phyloP scores from a whole-genome alignment of 2,888 invertebrate genomes.

The Argyresthia albistria region DNA sequence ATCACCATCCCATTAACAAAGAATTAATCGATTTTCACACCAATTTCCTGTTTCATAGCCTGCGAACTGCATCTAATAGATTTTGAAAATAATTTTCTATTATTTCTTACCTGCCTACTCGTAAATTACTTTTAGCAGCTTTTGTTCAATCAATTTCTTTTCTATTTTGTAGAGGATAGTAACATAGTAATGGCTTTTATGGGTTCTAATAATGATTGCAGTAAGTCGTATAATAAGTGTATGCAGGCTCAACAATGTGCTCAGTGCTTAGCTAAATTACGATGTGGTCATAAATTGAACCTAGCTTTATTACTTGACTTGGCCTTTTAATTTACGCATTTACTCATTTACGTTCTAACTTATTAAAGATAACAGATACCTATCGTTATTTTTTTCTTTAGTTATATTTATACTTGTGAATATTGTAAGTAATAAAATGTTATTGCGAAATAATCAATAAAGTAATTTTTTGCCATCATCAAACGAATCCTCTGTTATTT shows the following conservation, averaged over 20 bases:
- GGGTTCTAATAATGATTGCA: background rate
- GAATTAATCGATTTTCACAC: background rate
- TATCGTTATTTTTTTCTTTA: too few species aligned
- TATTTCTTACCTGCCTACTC: background rate
- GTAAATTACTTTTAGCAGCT: background rate
- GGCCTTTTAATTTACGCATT: background rate
- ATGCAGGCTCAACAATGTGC: too few species aligned
- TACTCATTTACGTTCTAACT: too few species aligned
- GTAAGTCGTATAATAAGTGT: background rate
- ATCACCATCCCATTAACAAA: background rate
- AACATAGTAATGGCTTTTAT: background rate
- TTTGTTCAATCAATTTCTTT: background rate
- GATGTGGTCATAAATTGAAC: too few species aligned
- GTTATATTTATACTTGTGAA: too few species aligned
- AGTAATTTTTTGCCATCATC: too few species aligned
- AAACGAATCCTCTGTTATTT: too few species aligned
- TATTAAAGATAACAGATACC: too few species aligned
- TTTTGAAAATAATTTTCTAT: background rate
- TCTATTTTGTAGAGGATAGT: background rate
- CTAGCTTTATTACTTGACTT: background rate
- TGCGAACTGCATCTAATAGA: background rate
- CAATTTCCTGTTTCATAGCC: too few species aligned
- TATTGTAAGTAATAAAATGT: too few species aligned
- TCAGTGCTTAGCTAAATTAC: too few species aligned
- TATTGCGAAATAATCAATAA: too few species aligned